Base-by-base conservation (phyloP, 2,797 vertebrate genomes). In the Anomalospiza imberbis region DNA sequence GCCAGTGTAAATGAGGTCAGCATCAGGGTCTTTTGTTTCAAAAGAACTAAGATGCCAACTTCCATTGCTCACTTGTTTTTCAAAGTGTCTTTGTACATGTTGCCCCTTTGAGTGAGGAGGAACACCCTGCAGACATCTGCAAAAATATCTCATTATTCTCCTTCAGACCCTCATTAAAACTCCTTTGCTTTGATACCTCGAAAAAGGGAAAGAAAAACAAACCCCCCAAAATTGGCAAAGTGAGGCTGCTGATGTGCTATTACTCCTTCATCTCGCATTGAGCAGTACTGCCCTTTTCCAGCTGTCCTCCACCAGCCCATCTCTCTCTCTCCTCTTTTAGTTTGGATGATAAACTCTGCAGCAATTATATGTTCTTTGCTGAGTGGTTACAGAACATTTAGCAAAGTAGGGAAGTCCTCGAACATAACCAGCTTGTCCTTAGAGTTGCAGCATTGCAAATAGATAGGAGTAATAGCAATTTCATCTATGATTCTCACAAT, bases 101-200 rank as follows among this genome's bases (percentile, higher is more conserved):
- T 94, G 44, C 83, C 71, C 73, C 94, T 96, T 95, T 96, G 94
- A 95, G 88, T 82, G 77, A 86, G 62, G 66, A 96, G 83, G 83
- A 96, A 94, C 88, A 91, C 85, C 96, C 96, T 94, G 90, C 94
- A 95, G 95, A 93, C 88, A 95, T 96, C 91, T 94, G 91, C 91
- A 93, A 76, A 94, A 96, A 83, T 86, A 94, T 85, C 90, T 96
- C 94, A 93, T 96, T 96, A 96, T 96, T 95, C 88, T 95, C 72
- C 94, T 96, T 95, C 95, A 96, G 90, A 93, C 93, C 60, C 92
- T 96, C 91, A 96, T 96, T 96, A 96, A 94, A 96, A 93, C 86
- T 96, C 74, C 88, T 92, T 95, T 95, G 28, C 94, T 95, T 94
- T 96, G 83, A 93, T 94, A 74, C 50, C 74, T 84, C 20, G 3